These are phyloP conservation scores for Achroia grisella DNA, from an alignment of 1,140 invertebrate species.

Conservation along the genomic window DNA sequence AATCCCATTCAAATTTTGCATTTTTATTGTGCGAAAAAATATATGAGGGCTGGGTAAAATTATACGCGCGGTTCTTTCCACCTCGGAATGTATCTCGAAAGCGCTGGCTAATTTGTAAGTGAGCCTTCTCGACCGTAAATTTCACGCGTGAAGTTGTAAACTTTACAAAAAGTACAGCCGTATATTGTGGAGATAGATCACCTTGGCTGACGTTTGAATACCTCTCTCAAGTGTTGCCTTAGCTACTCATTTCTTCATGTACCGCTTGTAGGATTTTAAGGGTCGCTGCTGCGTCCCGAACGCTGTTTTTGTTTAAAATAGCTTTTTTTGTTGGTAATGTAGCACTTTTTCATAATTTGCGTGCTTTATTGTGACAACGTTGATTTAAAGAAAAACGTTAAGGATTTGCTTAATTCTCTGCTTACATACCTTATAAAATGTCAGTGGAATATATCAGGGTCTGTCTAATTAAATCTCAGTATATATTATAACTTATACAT, in stretches of 20 bases:
- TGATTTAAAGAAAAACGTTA: slow-evolving; percentile 1
- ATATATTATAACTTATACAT: too few species aligned
- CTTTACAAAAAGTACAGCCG: slow-evolving; percentile 23
- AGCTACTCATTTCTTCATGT: slow-evolving; percentile 3
- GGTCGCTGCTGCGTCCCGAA: not conserved
- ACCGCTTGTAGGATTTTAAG: slow-evolving; percentile 4
- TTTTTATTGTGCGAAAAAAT: slow-evolving; percentile 21
- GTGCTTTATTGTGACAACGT: slow-evolving; percentile 1
- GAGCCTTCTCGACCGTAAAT: slow-evolving; percentile 27
- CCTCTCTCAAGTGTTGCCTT: slow-evolving; percentile 10
- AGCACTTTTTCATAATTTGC: slow-evolving; percentile 6
- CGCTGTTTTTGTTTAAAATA: slow-evolving; percentile 1
- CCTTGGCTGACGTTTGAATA: slow-evolving; percentile 11
- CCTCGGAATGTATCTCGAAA: slow-evolving; percentile 19
- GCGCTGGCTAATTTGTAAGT: slow-evolving; percentile 37
- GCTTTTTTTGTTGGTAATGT: not conserved
- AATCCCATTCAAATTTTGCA: slow-evolving; percentile 23
- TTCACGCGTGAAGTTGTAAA: slow-evolving; percentile 37
- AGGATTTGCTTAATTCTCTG: not conserved
- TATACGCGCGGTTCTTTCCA: slow-evolving; percentile 14
- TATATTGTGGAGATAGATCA: slow-evolving; percentile 12
- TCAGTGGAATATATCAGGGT: too few species aligned
- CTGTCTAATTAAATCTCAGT: too few species aligned
- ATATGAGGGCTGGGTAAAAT: slow-evolving; percentile 11
- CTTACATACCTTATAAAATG: not conserved